Base-by-base conservation (phyloP, 2,113 vertebrate species). In the Mesoclemmys tuberculata region DNA sequence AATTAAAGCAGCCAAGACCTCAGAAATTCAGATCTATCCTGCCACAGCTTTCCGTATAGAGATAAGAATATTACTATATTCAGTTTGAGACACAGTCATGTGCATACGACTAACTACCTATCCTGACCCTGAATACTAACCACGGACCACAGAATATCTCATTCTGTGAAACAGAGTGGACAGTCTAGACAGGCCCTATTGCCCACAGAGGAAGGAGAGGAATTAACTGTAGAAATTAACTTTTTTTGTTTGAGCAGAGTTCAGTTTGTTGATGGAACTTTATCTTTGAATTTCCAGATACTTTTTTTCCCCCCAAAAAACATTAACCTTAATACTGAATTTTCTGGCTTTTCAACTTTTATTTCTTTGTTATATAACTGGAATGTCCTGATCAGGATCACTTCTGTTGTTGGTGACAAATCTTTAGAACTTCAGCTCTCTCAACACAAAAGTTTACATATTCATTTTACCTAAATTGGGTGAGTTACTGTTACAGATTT, bases 401-500 rank as follows among this genome's bases (percentile, higher is more conserved):
- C 31, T 61, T 35, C 58, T 64, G 58, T 31, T 61, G 29, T 61
- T 61, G 58, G 16, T n/a, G 7, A 64, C 14, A 64, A 64, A 64
- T 64, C 29, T 64, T 13, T 35, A 64, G 58, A 31, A 35, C 61
- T 64, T 64, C 61, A 64, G 29, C 29, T 31, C 14, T 35, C 61
- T 64, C 31, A 35, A 35, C 14, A 64, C 16, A n/a, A 64, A n/a
- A 18, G 31, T 64, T 64, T n/a, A 35, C 31, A 18, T n/a, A n/a
- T 35, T 64, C 54, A 27, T 27, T 55, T 78, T 35, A 87, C 89
- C n/a, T 41, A 74, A 74, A 38, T 74, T n/a, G 19, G n/a, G 55
- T 90, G 41, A 89, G 71, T 71, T 89, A 78, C 64, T 87, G 27
- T 71, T 82, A 96, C 77, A 85, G 83, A 77, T 87, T 64, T 61